A percentile compares a stretch with the other conserved stretches of the same genome.
Conservation (phyloP, 1,140 invertebrate species). For the Ericerus pela region DNA sequence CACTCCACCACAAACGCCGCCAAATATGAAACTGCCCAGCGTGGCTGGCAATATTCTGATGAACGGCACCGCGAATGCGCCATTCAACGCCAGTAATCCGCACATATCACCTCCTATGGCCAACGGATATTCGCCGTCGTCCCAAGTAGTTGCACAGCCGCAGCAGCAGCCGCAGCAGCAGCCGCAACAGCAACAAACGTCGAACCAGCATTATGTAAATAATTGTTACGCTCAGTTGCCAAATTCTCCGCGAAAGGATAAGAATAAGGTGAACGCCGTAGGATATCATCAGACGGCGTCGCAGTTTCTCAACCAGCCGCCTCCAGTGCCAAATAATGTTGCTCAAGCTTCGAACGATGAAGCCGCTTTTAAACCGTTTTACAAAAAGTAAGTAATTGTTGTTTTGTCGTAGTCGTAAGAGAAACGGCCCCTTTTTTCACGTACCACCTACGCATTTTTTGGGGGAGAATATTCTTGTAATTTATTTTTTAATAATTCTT, state of each 20-base stretch:
- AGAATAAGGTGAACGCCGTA: not conserved
- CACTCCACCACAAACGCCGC: conserved; percentile 80
- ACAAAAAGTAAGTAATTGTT: conserved; percentile 71
- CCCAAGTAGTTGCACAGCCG: conserved; percentile 23
- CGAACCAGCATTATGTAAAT: conserved; percentile 13
- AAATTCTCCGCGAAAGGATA: conserved; percentile 18
- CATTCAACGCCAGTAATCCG: conserved; percentile 22
- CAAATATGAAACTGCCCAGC: conserved; percentile 66
- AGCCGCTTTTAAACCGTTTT: conserved; percentile 70
- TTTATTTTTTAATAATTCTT: no score
- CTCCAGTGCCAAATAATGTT: conserved; percentile 22
- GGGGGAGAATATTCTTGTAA: no score
- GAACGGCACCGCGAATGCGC: conserved; percentile 21
- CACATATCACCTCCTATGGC: conserved; percentile 21
- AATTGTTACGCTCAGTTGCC: conserved; percentile 14
- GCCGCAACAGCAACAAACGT: conserved; percentile 22
- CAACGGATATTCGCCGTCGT: not conserved
- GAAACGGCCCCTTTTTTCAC: no score
- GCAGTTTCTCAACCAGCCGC: conserved; percentile 17
- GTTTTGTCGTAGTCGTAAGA: no score
- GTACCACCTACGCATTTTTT: no score
- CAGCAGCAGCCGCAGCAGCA: conserved; percentile 33
- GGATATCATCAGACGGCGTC: conserved; percentile 15
- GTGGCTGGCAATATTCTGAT: conserved; percentile 5
- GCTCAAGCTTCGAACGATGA: conserved; percentile 34